These are phyloP conservation scores for Congeria kusceri DNA, from an alignment of 2,888 invertebrate genomes.

Conservation along the genomic window DNA sequence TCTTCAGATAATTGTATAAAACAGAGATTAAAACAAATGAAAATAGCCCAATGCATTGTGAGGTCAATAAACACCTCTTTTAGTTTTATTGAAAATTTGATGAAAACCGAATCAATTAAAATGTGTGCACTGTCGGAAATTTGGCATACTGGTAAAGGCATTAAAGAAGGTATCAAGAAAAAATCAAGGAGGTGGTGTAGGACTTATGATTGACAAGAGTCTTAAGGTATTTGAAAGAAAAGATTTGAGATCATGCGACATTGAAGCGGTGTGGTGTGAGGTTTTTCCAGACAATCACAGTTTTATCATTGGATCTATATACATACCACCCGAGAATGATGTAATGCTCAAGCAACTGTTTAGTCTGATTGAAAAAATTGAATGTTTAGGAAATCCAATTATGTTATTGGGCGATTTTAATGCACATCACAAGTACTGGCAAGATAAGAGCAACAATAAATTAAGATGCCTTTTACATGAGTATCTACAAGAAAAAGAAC, in stretches of 20 bases:
- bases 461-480: not conserved
- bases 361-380: not conserved
- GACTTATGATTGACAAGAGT: constrained; percentile 9
- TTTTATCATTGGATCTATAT: not conserved
- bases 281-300: not conserved
- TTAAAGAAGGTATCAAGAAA: not conserved
- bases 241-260: not conserved
- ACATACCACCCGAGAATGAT: constrained; percentile 6
- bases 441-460: not conserved
- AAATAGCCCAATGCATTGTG: constrained; percentile 1
- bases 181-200: constrained; percentile 17
- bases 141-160: constrained; percentile 1
- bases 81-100: not conserved
- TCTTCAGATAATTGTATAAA: too few species aligned
- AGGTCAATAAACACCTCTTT: constrained; percentile 18
- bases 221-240: constrained; percentile 12
- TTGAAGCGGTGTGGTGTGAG: constrained; percentile 14
- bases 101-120: not conserved
- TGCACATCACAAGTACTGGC: constrained; percentile 1
- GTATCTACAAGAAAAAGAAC: not conserved
- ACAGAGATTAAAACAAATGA: too few species aligned
- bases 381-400: not conserved
- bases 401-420: constrained; percentile 12
- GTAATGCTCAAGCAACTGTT: not conserved
- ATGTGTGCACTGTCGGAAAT: constrained; percentile 7